Evolutionary conservation across 2,113 vertebrate genomes (phyloP).

Genomic region (Cyanocitta stelleri): DNA sequence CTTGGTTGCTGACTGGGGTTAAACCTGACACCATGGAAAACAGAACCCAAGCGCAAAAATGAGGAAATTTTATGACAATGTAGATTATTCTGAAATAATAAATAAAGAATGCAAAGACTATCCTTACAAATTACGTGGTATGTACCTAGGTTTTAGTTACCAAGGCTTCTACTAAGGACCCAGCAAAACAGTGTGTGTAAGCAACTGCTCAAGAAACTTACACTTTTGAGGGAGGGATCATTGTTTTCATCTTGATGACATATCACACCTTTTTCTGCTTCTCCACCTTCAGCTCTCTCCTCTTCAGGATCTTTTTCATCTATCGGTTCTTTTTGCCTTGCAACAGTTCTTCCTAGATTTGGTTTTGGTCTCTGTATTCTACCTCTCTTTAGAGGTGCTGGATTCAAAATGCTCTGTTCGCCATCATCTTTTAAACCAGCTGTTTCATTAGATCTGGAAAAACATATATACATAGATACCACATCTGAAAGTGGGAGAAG

Average conservation of each 20-base stretch:
- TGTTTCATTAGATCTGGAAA: slow-evolving; percentile 49
- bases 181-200: background rate
- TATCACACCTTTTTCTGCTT: background rate
- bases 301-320: background rate
- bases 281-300: background rate
- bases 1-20: background rate
- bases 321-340: slow-evolving; percentile 13
- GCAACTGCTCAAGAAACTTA: slow-evolving; percentile 40
- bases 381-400: slow-evolving; percentile 16
- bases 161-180: background rate
- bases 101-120: background rate
- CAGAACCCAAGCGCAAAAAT: background rate
- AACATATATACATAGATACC: background rate
- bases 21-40: background rate
- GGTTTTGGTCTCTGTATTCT: slow-evolving; percentile 64
- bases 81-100: background rate
- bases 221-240: background rate
- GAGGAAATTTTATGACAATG: background rate
- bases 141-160: background rate
- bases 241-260: background rate
- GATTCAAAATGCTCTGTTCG: slow-evolving; percentile 11
- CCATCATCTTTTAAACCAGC: background rate
- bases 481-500: background rate
- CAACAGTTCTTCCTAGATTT: slow-evolving; percentile 48
- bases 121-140: background rate